A percentile compares a stretch with the other conserved stretches of the same genome.
Evolutionary conservation across 2,797 vertebrate genomes (phyloP).

Genomic region (Gambusia yucatana): DNA sequence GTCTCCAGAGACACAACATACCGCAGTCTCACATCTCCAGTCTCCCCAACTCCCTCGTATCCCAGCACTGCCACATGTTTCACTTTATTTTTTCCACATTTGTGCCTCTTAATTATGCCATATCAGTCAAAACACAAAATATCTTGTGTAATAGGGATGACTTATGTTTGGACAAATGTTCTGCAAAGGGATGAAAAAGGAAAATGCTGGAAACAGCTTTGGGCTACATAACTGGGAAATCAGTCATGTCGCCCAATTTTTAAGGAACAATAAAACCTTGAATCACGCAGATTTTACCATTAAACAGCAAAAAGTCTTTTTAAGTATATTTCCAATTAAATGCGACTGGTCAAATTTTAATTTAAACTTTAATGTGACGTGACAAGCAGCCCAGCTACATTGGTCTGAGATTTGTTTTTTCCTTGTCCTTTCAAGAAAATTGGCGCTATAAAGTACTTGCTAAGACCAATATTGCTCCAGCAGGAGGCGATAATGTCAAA

Average conservation of each 20-base stretch:
- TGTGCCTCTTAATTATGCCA: slow-evolving; percentile 40
- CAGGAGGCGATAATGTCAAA: not conserved
- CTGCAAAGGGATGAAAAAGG: slow-evolving; percentile 13
- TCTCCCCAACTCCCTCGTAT: slow-evolving; percentile 25
- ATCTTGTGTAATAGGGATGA: slow-evolving; percentile 34
- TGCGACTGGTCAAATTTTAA: not conserved
- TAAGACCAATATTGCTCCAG: not conserved
- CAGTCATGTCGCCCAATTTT: slow-evolving; percentile 10
- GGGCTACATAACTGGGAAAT: slow-evolving; percentile 28
- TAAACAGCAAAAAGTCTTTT: slow-evolving; percentile 21
- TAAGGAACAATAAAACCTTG: slow-evolving; percentile 12
- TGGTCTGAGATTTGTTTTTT: not conserved
- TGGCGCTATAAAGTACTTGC: not conserved
- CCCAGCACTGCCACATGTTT: slow-evolving; percentile 14
- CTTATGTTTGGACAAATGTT: slow-evolving; percentile 22
- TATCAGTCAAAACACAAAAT: slow-evolving; percentile 41
- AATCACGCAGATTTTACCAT: slow-evolving; percentile 31
- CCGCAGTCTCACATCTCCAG: slow-evolving; percentile 46
- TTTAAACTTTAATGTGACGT: not conserved
- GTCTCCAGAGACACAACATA: slow-evolving; percentile 54
- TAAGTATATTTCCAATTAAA: slow-evolving; percentile 2
- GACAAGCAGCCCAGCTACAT: not conserved
- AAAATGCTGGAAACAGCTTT: slow-evolving; percentile 25
- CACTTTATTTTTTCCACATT: slow-evolving; percentile 38
- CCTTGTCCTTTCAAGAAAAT: not conserved